Conservation (phyloP, 2,888 invertebrate species). For the Disparrhopalites patrizii region DNA sequence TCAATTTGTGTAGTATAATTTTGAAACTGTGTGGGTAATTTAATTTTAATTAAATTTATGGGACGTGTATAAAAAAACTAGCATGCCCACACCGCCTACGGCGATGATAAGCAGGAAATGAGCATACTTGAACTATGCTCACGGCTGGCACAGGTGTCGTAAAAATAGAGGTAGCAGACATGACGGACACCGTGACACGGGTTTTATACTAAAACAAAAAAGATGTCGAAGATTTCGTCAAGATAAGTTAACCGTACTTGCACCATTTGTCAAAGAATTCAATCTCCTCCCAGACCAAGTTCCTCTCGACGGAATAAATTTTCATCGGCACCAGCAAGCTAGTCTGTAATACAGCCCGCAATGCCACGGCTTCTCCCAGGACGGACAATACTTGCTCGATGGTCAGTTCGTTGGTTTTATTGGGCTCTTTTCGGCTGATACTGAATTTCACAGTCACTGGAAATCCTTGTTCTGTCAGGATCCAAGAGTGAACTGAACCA, state of each 20-base stretch:
- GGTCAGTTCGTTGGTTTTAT: constrained; percentile 7
- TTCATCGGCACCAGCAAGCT: constrained; percentile 14
- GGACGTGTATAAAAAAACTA: too few species aligned
- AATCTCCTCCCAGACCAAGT: constrained; percentile 13
- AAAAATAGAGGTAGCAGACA: too few species aligned
- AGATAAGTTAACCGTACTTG: constrained; percentile 7
- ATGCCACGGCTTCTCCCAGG: constrained; percentile 16
- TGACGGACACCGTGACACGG: too few species aligned
- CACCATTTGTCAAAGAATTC: constrained; percentile 24
- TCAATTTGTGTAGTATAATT: too few species aligned
- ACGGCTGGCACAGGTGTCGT: too few species aligned
- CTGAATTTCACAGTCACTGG: constrained; percentile 15
- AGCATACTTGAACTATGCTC: too few species aligned
- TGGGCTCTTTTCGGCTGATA: background rate
- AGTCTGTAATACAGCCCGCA: constrained; percentile 12
- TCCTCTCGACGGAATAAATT: constrained; percentile 11
- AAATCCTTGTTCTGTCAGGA: constrained; percentile 15
- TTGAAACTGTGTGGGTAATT: too few species aligned
- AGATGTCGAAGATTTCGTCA: too few species aligned
- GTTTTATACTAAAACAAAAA: too few species aligned
- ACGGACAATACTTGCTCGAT: constrained; percentile 20
- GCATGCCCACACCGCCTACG: too few species aligned
- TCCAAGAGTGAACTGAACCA: constrained; percentile 11
- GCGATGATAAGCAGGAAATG: too few species aligned
- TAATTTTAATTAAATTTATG: too few species aligned